Base-by-base conservation (phyloP, 2,797 vertebrate species). In the Sebastes oblongus region DNA sequence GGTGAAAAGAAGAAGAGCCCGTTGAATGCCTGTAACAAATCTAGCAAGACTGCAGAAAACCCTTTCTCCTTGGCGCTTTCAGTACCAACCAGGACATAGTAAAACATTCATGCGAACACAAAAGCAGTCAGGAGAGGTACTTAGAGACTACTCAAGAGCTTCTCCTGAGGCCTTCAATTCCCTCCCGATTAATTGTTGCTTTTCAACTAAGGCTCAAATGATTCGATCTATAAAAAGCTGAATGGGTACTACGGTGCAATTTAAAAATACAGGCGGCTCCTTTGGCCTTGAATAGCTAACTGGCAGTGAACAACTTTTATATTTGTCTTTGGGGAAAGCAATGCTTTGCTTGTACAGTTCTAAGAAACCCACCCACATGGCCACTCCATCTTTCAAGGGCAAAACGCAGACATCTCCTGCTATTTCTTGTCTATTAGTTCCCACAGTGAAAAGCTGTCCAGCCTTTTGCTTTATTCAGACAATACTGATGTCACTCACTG, bases 191-290 rank as follows among this genome's bases (percentile, higher is more conserved):
- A 87, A 82, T 67, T 85, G 73, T 73, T 82, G 39, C 76, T 90
- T 83, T 89, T 89, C 80, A 76, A 69, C 74, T 67, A 52, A 68
- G 20, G 36, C 69, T 86, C 54, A 79, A 83, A 86, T 75, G 70
- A 89, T 79, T 27, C 12, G 8, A 84, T 80, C 58, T 79, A 11
- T 82, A 66, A 83, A 84, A 86, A 72, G 56, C 50, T 65, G 75
- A 84, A 72, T 59, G 22, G 67, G 68, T 72, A 76, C 72, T 65
- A 71, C 58, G 1, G 7, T 6, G 4, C 59, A 42, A 62, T 67
- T 83, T 68, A 56, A 65, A 72, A 75, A 58, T 42, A 29, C 27
- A 76, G 66, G 66, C n/a, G 50, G 59, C 22, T 66, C 34, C 59
- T 67, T 54, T 84, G 70, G 71, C 70, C 65, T 72, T 62, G 50